phyloP scores from a whole-genome alignment of 2,888 invertebrate species.

The Alentia gelatinosa region DNA sequence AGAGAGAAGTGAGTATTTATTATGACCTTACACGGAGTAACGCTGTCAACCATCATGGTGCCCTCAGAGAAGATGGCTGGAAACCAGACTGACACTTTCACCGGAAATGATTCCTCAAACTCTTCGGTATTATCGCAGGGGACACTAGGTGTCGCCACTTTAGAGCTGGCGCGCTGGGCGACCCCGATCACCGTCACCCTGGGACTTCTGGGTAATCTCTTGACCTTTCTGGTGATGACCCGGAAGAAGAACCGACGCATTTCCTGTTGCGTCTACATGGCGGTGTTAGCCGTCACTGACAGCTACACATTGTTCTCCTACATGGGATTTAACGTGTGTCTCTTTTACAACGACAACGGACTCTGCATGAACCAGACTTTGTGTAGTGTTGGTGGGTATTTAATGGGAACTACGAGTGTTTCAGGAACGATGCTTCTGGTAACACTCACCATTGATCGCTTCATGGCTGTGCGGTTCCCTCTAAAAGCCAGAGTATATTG shows the following conservation, averaged over 20 bases:
- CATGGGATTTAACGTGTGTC: neutral
- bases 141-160: neutral
- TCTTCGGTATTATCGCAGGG: neutral
- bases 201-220: conserved; percentile 18
- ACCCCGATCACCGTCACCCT: neutral
- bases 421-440: neutral
- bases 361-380: neutral
- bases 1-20: too few species aligned
- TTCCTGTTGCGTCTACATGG: conserved; percentile 52
- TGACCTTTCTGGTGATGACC: conserved; percentile 47
- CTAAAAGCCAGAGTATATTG: neutral
- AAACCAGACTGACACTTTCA: neutral
- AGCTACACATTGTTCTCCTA: neutral
- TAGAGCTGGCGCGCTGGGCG: neutral
- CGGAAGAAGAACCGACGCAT: conserved; percentile 22
- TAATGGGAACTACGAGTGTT: neutral
- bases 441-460: neutral
- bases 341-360: neutral
- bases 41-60: neutral
- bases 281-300: conserved; percentile 7
- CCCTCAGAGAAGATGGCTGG: neutral
- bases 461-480: conserved; percentile 5
- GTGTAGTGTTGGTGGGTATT: neutral
- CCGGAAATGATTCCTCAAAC: neutral
- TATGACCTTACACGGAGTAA: too few species aligned